Percentiles rank a stretch among this genome's conserved stretches.
phyloP scores from a whole-genome alignment of 35 echinoderm and acorn worm genomes.

The Amphiura filiformis region DNA sequence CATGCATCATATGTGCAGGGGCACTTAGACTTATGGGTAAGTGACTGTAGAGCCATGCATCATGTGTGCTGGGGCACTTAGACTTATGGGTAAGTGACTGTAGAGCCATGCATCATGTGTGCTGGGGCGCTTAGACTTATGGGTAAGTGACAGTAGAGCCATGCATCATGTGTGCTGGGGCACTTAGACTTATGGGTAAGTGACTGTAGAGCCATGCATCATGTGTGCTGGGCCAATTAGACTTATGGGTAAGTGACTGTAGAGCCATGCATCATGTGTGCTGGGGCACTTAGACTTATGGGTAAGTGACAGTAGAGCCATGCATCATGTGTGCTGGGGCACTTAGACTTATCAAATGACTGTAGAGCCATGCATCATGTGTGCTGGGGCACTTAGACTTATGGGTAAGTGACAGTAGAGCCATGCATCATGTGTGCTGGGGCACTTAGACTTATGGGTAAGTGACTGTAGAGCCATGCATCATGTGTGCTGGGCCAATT shows the following conservation, averaged over 20 bases:
- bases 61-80: conserved; percentile 89
- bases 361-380: conserved; percentile 99
- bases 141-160: conserved; percentile 78
- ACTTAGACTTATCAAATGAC: conserved; percentile 57
- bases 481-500: conserved; percentile 92
- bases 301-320: conserved; percentile 76
- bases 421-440: conserved; percentile 96
- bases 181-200: conserved; percentile 54
- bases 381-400: conserved; percentile 70
- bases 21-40: too few relatives aligned
- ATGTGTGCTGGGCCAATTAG: conserved; percentile 90
- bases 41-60: conserved; percentile 97
- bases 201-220: conserved; percentile 93
- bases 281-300: conserved; percentile 67
- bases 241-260: conserved; percentile 55
- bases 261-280: conserved; percentile 97
- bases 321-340: conserved; percentile 97
- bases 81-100: conserved; percentile 50
- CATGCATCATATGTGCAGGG: not conserved
- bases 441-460: conserved; percentile 63
- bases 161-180: conserved; percentile 94
- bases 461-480: conserved; percentile 86
- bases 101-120: conserved; percentile 98
- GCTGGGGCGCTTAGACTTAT: conserved; percentile 69
- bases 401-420: conserved; percentile 73